These are phyloP conservation scores for Sesamia inferens DNA, from an alignment of 2,888 invertebrate genomes.

Conservation along the genomic window DNA sequence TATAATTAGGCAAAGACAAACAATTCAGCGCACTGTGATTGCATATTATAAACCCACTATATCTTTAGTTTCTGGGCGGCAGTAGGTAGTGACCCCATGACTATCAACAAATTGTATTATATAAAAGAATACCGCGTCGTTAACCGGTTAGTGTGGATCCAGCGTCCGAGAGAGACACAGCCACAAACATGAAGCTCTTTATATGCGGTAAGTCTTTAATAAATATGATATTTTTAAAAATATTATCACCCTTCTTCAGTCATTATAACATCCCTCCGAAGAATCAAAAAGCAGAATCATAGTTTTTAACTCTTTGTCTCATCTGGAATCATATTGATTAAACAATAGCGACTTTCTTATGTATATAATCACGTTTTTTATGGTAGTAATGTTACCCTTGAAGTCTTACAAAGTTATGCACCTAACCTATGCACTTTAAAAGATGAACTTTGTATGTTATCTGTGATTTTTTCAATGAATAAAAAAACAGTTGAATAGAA, in stretches of 20 bases:
- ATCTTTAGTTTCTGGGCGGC: conserved; percentile 34
- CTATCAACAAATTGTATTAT: conserved; percentile 54
- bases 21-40: conserved; percentile 28
- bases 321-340: background rate
- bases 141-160: conserved; percentile 72
- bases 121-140: conserved; percentile 61
- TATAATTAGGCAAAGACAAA: background rate
- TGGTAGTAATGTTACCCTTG: conserved; percentile 2
- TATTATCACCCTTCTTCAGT: background rate
- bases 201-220: conserved; percentile 68
- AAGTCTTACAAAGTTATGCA: conserved; percentile 1
- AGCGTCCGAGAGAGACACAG: conserved; percentile 60
- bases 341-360: conserved; percentile 13
- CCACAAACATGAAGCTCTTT: conserved; percentile 68
- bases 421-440: conserved; percentile 32
- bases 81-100: conserved; percentile 40
- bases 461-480: background rate
- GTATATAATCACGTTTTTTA: conserved; percentile 1
- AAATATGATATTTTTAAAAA: conserved; percentile 21
- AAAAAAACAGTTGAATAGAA: conserved; percentile 1
- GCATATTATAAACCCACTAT: conserved; percentile 48
- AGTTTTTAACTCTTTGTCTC: background rate
- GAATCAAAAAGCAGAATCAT: background rate
- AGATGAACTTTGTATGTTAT: background rate
- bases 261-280: background rate